Evolutionary conservation across 1,140 invertebrate genomes (phyloP).

Genomic region (Tyrophagus putrescentiae): DNA sequence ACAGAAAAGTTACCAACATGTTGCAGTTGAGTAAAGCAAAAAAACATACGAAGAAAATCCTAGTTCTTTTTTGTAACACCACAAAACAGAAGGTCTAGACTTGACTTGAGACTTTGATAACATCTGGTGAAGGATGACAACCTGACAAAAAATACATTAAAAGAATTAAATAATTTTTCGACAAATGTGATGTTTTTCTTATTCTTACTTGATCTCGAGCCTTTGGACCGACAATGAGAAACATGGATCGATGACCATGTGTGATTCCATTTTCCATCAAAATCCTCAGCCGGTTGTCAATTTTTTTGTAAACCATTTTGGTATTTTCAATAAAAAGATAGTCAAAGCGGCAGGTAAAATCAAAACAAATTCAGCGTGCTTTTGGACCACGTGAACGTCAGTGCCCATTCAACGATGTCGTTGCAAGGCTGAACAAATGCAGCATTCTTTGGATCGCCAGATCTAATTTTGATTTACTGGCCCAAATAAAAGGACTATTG

Average conservation of each 20-base stretch:
- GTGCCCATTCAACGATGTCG: too few relatives aligned
- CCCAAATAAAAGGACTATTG: too few relatives aligned
- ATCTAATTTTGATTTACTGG: too few relatives aligned
- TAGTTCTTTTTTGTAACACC: conserved; percentile 97
- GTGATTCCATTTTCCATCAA: conserved; percentile 94
- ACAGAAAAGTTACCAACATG: conserved; percentile 18
- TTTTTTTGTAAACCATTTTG: conserved; percentile 42
- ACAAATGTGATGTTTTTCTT: conserved; percentile 14
- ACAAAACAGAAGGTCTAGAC: conserved; percentile 72
- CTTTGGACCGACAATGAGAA: conserved; percentile 90
- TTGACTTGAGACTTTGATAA: conserved; percentile 82
- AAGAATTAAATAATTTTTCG: background rate
- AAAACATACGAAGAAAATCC: conserved; percentile 62
- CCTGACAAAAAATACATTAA: conserved; percentile 38
- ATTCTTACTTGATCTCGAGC: conserved; percentile 70
- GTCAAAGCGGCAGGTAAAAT: too few relatives aligned
- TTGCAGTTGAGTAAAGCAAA: background rate
- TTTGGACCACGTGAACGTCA: too few relatives aligned
- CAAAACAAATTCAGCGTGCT: too few relatives aligned
- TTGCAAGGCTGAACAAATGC: too few relatives aligned
- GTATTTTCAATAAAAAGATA: background rate
- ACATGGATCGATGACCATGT: conserved; percentile 70
- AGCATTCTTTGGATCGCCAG: too few relatives aligned
- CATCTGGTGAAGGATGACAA: conserved; percentile 93
- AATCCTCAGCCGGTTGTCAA: conserved; percentile 85